These are phyloP conservation scores for Protophormia terraenovae DNA, from an alignment of 2,888 invertebrate genomes.

Conservation along the genomic window DNA sequence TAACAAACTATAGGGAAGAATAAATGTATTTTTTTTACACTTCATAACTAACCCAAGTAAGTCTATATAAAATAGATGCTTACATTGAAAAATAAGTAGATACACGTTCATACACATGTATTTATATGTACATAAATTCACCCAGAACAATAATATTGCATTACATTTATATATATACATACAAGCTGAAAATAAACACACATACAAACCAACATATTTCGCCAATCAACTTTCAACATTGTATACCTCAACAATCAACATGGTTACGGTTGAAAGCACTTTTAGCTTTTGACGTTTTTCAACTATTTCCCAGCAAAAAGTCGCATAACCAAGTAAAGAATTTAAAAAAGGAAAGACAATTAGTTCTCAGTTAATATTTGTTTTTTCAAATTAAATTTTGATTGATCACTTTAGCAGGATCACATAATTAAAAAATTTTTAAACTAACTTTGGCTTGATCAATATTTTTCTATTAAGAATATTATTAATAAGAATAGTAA, in stretches of 20 bases:
- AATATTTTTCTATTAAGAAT: too few species aligned
- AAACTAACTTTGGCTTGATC: too few species aligned
- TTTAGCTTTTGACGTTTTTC: conserved; percentile 56
- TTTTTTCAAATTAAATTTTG: neutral
- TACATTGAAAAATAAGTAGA: neutral
- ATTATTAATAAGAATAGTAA: too few species aligned
- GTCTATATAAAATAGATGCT: conserved; percentile 38
- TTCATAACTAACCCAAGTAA: conserved; percentile 41
- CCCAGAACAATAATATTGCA: conserved; percentile 11
- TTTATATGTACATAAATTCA: neutral
- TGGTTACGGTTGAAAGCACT: conserved; percentile 58
- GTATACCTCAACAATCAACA: conserved; percentile 63
- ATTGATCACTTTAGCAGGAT: too few species aligned
- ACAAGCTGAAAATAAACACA: neutral
- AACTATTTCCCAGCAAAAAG: conserved; percentile 18
- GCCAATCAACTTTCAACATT: conserved; percentile 62
- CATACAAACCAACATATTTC: conserved; percentile 46
- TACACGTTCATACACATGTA: neutral
- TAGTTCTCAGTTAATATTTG: neutral
- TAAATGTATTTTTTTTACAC: conserved; percentile 45
- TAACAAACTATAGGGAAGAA: conserved; percentile 7
- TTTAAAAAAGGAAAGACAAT: neutral
- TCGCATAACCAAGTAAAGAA: neutral
- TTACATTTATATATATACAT: neutral
- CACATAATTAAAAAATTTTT: too few species aligned